Base-by-base conservation (phyloP, 2,888 invertebrate species). In the Aspidapion aeneum region DNA sequence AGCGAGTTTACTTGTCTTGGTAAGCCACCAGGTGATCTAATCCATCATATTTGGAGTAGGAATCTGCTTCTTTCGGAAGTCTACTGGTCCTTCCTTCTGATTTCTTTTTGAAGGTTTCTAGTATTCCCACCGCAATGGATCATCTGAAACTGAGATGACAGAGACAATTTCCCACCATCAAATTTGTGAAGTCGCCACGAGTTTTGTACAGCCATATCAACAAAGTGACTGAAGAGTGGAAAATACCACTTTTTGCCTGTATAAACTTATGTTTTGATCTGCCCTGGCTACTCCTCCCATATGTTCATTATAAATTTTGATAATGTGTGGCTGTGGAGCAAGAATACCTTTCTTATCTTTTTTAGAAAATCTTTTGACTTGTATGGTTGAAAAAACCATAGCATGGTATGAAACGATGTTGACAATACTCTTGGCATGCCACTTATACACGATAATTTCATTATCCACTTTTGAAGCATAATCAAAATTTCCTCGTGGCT, bases 161-260 rank as follows among this genome's bases (percentile, higher is more conserved):
- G n/a, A n/a, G n/a, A 3, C 50, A 70, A 18, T 52, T 52, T 65
- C 55, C 69, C 69, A 21, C 69, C 68, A 52, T 66, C 5, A 9
- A 21, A 22, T 61, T 64, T 20, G 50, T 72, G 67, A 19, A 73
- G 49, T n/a, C 71, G 70, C 73, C 72, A 74, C n/a, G 70, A 69
- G 68, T 74, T 75, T 55, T 73, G 71, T 49, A 69, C 64, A 5
- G 71, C 68, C 65, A 69, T 66, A 66, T 73, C 73, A 22, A 74
- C 56, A 35, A 64, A 69, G 52, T 74, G 71, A 12, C 61, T 18
- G 17, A 73, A 58, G 16, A 74, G 62, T 5, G 73, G 67, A 63
- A 74, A 71, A 56, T 74, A 74, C 70, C 72, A 73, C 57, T 73
- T 74, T 63, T 73, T 74, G 17, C 73, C 72, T 18, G 9, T 48